phyloP scores from a whole-genome alignment of 2,113 vertebrate species.

The Leucosticte australis region DNA sequence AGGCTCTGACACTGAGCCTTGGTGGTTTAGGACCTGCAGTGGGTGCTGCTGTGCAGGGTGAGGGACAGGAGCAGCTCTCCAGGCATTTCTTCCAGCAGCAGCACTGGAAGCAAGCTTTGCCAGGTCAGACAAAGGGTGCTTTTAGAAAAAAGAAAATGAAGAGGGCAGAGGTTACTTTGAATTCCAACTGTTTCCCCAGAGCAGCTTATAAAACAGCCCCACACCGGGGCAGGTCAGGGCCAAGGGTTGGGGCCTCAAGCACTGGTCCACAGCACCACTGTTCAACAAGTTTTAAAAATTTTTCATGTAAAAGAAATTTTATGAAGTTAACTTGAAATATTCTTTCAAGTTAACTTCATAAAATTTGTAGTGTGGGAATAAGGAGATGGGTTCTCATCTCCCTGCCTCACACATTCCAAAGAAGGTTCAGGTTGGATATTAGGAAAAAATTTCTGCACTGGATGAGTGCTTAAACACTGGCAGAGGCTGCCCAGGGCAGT shows the following conservation, averaged over 20 bases:
- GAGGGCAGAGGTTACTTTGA: neutral
- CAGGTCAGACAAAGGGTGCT: neutral
- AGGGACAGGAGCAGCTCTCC: neutral
- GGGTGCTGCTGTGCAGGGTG: neutral
- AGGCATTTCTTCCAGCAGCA: neutral
- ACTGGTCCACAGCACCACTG: neutral
- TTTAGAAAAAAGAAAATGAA: neutral
- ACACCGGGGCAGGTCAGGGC: neutral
- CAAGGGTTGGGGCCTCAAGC: neutral
- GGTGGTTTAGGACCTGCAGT: neutral
- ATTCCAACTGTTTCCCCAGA: neutral
- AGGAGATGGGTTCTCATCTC: neutral
- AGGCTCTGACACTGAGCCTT: neutral
- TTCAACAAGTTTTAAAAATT: neutral
- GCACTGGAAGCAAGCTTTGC: neutral
- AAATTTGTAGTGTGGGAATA: neutral
- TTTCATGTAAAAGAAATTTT: neutral
- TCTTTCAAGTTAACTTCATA: no score
- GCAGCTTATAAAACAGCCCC: neutral
- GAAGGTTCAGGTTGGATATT: neutral
- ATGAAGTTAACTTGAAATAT: neutral
- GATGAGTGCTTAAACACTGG: neutral
- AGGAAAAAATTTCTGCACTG: neutral
- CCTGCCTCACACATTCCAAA: neutral
- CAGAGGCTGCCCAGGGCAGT: neutral